Percentiles rank a stretch among this genome's conserved stretches.
Evolutionary conservation across 64 coral and sea anemone genomes (phyloP).

Genomic region (Stichodactyla helianthus): DNA sequence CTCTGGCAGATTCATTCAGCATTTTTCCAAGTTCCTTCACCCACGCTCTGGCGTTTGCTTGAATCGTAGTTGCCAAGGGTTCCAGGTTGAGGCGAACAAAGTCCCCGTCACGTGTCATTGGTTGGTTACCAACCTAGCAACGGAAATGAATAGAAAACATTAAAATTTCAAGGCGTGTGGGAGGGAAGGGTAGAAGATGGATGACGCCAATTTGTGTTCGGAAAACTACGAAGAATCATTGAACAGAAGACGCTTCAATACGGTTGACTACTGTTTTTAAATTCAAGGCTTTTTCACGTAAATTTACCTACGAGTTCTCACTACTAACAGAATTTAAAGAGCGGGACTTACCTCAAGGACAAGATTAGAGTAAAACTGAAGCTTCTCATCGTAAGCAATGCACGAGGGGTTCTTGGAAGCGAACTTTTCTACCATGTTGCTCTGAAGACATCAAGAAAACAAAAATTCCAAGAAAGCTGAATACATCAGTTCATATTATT

Average conservation of each 20-base stretch:
- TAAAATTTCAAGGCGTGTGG: neutral
- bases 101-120: conserved; percentile 71
- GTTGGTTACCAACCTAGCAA: conserved; percentile 82
- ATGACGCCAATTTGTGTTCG: too few relatives aligned
- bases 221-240: too few relatives aligned
- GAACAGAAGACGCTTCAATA: too few relatives aligned
- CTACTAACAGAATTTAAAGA: neutral
- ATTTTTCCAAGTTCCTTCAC: conserved; percentile 93
- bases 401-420: conserved; percentile 86
- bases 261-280: too few relatives aligned
- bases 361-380: conserved; percentile 98
- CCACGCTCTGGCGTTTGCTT: conserved; percentile 92
- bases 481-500: neutral
- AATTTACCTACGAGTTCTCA: neutral
- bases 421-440: conserved; percentile 99
- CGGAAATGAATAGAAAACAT: neutral
- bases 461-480: neutral
- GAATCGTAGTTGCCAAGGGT: conserved; percentile 86
- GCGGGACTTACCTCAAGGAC: conserved; percentile 66
- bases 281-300: too few relatives aligned
- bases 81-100: conserved; percentile 93
- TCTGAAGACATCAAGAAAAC: conserved; percentile 12
- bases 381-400: conserved; percentile 95
- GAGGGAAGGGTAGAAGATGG: too few relatives aligned
- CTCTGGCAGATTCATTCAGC: conserved; percentile 90